A percentile compares a stretch with the other conserved stretches of the same genome.
Conservation (phyloP, 2,888 invertebrate species). For the Drosophila mimetica region DNA sequence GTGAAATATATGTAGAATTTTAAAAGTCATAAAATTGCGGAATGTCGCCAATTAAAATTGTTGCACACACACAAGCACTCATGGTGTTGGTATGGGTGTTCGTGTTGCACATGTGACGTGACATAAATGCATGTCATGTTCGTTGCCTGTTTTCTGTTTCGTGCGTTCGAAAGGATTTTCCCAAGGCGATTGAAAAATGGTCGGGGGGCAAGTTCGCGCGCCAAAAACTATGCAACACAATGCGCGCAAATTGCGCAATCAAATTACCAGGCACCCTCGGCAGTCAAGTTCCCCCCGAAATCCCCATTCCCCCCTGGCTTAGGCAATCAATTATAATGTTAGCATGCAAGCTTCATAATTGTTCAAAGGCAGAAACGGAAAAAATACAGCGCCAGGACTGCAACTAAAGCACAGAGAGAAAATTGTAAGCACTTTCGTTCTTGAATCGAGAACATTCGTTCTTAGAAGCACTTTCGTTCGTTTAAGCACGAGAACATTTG, state of each 20-base stretch:
- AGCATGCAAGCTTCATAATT: slow-evolving; percentile 73
- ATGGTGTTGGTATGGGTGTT: slow-evolving; percentile 44
- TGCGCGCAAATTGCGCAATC: slow-evolving; percentile 81
- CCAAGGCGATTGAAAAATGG: slow-evolving; percentile 5
- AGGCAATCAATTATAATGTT: slow-evolving; percentile 78
- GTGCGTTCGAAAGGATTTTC: slow-evolving; percentile 45
- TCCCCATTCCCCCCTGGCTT: slow-evolving; percentile 49
- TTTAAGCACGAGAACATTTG: no score
- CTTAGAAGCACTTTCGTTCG: no score
- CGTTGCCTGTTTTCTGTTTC: slow-evolving; percentile 68
- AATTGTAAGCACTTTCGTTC: no score
- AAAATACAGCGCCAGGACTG: neutral
- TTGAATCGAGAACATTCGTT: no score
- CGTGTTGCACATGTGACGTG: slow-evolving; percentile 81
- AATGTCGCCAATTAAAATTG: slow-evolving; percentile 83
- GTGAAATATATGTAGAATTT: slow-evolving; percentile 77
- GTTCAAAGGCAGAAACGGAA: slow-evolving; percentile 25
- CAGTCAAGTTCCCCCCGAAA: slow-evolving; percentile 15
- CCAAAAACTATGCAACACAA: slow-evolving; percentile 82
- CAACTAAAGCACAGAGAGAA: neutral
- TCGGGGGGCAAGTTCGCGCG: slow-evolving; percentile 58
- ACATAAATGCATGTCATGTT: slow-evolving; percentile 83
- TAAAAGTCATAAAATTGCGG: slow-evolving; percentile 83
- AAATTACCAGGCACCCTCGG: slow-evolving; percentile 60
- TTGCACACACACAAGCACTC: slow-evolving; percentile 56